Evolutionary conservation across 2,797 vertebrate genomes (phyloP).

Genomic region (Danio albolineatus): DNA sequence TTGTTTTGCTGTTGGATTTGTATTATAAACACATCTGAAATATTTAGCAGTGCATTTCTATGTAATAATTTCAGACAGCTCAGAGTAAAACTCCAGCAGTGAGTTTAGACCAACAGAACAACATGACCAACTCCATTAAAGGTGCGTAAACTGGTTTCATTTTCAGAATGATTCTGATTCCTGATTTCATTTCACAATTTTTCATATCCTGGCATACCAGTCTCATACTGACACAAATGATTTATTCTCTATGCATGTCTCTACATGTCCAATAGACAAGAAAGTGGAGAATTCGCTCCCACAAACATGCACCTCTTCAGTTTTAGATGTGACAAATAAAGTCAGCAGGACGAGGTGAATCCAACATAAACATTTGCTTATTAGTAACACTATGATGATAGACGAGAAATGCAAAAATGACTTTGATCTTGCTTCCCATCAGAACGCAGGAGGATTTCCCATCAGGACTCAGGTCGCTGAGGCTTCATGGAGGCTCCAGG

Average conservation of each 20-base stretch:
- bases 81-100: constrained; percentile 67
- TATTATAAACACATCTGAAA: background rate
- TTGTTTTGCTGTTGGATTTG: background rate
- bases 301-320: constrained; percentile 73
- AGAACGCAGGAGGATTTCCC: constrained; percentile 81
- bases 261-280: constrained; percentile 70
- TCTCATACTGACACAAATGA: background rate
- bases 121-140: constrained; percentile 64
- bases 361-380: background rate
- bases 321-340: constrained; percentile 69
- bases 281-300: constrained; percentile 70
- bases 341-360: constrained; percentile 70
- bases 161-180: background rate
- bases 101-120: constrained; percentile 70
- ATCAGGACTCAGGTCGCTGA: constrained; percentile 71
- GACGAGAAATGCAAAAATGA: background rate
- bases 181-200: background rate
- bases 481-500: constrained; percentile 84
- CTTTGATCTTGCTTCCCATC: constrained; percentile 18
- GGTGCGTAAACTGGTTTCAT: constrained; percentile 58
- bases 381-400: background rate
- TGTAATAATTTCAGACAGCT: constrained; percentile 16
- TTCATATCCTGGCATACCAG: constrained; percentile 17
- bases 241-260: constrained; percentile 20
- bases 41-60: background rate